Evolutionary conservation across 2,888 invertebrate species (phyloP), one percentile per base, ranked within the genome.

Genomic region (Galeopsomyia nigrocyanea): DNA sequence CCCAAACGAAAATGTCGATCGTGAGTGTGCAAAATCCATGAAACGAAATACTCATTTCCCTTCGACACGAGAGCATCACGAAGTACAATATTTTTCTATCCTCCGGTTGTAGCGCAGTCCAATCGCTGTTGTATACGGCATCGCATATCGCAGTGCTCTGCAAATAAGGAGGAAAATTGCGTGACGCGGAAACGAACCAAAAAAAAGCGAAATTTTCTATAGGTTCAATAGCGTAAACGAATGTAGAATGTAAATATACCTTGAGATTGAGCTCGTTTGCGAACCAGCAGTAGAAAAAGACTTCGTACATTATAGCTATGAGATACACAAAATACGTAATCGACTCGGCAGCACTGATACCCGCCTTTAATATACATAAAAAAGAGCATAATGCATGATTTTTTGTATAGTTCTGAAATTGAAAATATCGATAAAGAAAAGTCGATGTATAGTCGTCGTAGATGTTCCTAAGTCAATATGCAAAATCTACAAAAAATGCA

Each of bases 1-100:
- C 69, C 69, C 63, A 69, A 19, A 69, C 31, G 19, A 57, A 69
- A n/a, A 63, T 69, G 6, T 47, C 3, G 9, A 69, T 14, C 31
- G 56, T 16, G 9, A 69, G 57, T 9, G 17, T 17, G 16, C 56
- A 57, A 21, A 56, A 63, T 0, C 69, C 69, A 16, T 69, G 63
- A 21, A 26, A 69, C 3, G 68, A 68, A 14, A 69, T 69, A 2
- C 17, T 17, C 3, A 57, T 1, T 56, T 58, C 22, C 9, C 55
- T 49, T 56, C 50, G 56, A 19, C 63, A 14, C 17, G 19, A 50
- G 14, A 63, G 46, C 39, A 69, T 69, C 2, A 57, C 19, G 7
- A 17, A 22, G 21, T 14, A 57, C 58, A 47, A 47, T 49, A 16
- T 50, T 56, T 14, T 56, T 46, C 63, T 56, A 2, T 31, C 16